A percentile compares a stretch with the other conserved stretches of the same genome.
phyloP scores from a whole-genome alignment of 2,888 invertebrate genomes.

The Teleiodes luculella region DNA sequence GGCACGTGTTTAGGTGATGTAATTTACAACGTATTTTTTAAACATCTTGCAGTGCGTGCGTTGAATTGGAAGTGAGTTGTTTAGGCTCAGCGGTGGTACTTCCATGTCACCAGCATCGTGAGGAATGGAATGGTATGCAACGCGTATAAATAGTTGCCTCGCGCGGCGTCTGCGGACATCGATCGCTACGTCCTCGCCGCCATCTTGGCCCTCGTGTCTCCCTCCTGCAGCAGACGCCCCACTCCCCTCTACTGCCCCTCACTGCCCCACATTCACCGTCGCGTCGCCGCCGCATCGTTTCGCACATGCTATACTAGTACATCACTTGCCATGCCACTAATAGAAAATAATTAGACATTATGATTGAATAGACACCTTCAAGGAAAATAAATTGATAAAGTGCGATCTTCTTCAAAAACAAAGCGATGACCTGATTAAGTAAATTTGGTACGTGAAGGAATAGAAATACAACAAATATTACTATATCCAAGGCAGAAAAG shows the following conservation, averaged over 20 bases:
- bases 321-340: conserved; percentile 11
- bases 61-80: neutral
- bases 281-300: conserved; percentile 68
- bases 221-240: conserved; percentile 54
- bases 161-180: conserved; percentile 74
- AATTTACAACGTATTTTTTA: conserved; percentile 3
- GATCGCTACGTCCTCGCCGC: conserved; percentile 77
- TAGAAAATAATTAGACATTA: conserved; percentile 10
- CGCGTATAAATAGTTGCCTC: conserved; percentile 72
- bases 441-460: neutral
- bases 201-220: conserved; percentile 76
- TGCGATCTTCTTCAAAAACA: neutral
- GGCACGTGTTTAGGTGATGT: conserved; percentile 7
- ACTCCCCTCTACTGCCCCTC: conserved; percentile 61
- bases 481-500: neutral
- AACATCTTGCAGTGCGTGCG: conserved; percentile 6
- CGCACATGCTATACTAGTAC: conserved; percentile 37
- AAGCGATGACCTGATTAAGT: neutral
- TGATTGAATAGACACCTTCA: conserved; percentile 36
- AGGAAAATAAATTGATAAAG: conserved; percentile 30
- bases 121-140: conserved; percentile 66
- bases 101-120: conserved; percentile 48
- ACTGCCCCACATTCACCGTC: conserved; percentile 75
- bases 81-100: conserved; percentile 6
- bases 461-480: neutral